Evolutionary conservation across 2,797 vertebrate genomes (phyloP), one percentile per base, ranked within the genome.

Genomic region (Trachurus trachurus): DNA sequence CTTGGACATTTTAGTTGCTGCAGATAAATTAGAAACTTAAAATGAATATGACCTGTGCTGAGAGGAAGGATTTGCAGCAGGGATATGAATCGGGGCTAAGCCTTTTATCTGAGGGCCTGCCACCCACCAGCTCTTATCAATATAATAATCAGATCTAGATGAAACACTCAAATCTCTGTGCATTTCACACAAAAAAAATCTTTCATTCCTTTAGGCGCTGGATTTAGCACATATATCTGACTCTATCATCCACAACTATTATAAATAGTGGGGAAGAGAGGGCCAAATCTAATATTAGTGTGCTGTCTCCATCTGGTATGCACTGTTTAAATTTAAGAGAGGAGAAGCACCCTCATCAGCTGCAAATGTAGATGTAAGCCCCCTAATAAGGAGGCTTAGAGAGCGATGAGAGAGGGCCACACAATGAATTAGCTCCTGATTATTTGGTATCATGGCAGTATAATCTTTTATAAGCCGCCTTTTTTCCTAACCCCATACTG

Each of bases 321-420:
- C 71, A 40, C 78, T 90, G 86, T 91, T 87, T 76, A 80, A 91
- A 85, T 89, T 77, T 80, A 79, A 87, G 79, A 83, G 79, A 81
- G 66, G 81, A 86, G 72, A 77, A 66, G 66, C 61, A 64, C 80
- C 78, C 86, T 93, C 89, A 90, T 94, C 91, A 90, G 86, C 71
- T 80, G 78, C 86, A 90, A 91, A 92, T 94, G 90, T 86, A 93
- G 89, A 91, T 89, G 83, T 95, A 95, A 95, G 91, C 92, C 86
- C 87, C 76, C 84, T 95, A 95, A 94, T 95, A 94, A 91, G 86
- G 76, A 87, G 92, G 92, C 93, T 95, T 94, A 94, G 85, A 74
- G 67, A 75, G 80, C 57, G 75, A 92, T 88, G 90, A 84, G 82
- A 92, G 83, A 83, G 82, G 89, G 81, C 88, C 84, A 85, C 85